A percentile compares a stretch with the other conserved stretches of the same genome.
These are phyloP conservation scores for Oreohelix idahoensis DNA, from an alignment of 1,140 invertebrate species.

Conservation along the genomic window DNA sequence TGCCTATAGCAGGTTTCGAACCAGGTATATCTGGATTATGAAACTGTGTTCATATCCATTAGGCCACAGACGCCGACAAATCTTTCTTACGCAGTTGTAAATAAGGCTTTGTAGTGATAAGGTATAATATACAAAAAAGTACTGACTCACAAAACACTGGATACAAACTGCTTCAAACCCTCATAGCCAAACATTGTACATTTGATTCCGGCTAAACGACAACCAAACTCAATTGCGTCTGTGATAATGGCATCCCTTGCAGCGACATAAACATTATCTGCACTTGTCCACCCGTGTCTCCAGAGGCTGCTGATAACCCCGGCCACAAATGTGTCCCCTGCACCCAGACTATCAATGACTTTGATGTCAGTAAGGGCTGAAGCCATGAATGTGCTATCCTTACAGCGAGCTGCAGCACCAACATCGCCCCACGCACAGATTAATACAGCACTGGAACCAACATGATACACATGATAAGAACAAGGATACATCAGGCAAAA, in stretches of 20 bases:
- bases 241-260: background rate
- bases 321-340: constrained; percentile 27
- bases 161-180: constrained; percentile 4
- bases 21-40: no score
- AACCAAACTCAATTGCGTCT: constrained; percentile 17
- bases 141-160: constrained; percentile 5
- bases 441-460: constrained; percentile 13
- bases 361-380: constrained; percentile 6
- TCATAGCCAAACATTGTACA: constrained; percentile 23
- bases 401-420: background rate
- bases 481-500: no score
- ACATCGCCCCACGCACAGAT: constrained; percentile 24
- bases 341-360: constrained; percentile 16
- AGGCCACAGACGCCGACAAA: no score
- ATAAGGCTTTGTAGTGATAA: no score
- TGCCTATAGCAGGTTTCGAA: no score
- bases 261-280: no score
- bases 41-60: no score
- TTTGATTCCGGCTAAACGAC: constrained; percentile 14
- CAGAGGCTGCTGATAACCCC: background rate
- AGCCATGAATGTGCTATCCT: background rate
- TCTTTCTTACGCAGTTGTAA: no score
- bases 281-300: background rate
- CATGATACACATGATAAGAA: no score
- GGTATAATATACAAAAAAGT: no score